Evolutionary conservation across 1,140 invertebrate species (phyloP), one percentile per base, ranked within the genome.

Genomic region (Panonychus citri): DNA sequence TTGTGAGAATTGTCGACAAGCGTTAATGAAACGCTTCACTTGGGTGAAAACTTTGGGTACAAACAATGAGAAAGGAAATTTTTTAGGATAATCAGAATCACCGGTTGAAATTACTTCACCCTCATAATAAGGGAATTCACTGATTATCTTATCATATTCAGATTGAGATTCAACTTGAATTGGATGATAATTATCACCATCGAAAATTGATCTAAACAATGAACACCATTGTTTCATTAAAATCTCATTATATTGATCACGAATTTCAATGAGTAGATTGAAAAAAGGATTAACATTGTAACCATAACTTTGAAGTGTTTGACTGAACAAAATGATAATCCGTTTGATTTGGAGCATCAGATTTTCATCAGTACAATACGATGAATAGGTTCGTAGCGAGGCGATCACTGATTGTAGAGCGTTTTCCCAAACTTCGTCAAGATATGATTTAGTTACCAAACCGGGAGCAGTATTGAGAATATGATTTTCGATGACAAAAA

Each of bases 401-500:
- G 81, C 80, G 2, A 84, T 81, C 59, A 95, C 82, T 71, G 86
- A 85, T 12, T 81, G 80, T 12, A 91, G 72, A 2, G 91, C 83
- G 73, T 81, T 84, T 24, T 81, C 79, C 91, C 93, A 98, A 42
- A 94, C 77, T 64, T 96, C 87, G 64, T 94, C 83, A 57, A 95
- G 74, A 73, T 94, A 91, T 8, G 80, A 75, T 64, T 79, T 76
- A 49, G 82, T 93, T 0, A 95, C 88, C 19, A 98, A 74, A 26
- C 86, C 86, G 63, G 82, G 81, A 2, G 88, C 88, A 7, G 90
- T 95, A 67, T 90, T 90, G 12, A 96, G 73, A 34, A 99, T 82
- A 70, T 97, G 90, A 74, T 98, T 91, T 72, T 99, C 94, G 5
- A 97, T 81, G 42, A 97, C 89, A 71, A 98, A 98, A 73, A 98